Evolutionary conservation across 1,140 invertebrate species (phyloP).

Genomic region (Monomorium pharaonis): DNA sequence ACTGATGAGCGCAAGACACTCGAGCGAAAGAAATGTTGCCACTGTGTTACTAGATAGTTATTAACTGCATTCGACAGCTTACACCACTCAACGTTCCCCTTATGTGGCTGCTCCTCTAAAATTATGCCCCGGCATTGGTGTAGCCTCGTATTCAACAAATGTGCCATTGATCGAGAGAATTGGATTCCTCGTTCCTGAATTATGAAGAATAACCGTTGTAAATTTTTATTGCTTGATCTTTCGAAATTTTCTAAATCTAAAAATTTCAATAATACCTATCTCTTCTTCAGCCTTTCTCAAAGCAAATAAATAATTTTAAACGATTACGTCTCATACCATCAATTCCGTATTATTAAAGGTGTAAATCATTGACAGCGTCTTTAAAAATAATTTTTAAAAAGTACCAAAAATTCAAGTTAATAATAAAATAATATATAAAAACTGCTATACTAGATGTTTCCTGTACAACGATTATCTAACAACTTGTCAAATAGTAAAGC

Average conservation of each 20-base stretch:
- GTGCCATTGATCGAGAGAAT: background rate
- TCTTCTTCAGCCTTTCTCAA: background rate
- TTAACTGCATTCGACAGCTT: slow-evolving; percentile 67
- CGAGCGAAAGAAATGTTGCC: slow-evolving; percentile 59
- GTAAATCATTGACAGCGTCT: too few relatives aligned
- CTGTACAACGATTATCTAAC: background rate
- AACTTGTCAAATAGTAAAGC: background rate
- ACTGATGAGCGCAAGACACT: slow-evolving; percentile 21
- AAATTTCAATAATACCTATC: background rate
- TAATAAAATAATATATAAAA: too few relatives aligned
- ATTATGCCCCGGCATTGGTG: slow-evolving; percentile 56
- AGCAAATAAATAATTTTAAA: background rate
- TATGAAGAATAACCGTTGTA: background rate
- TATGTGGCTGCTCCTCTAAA: slow-evolving; percentile 54
- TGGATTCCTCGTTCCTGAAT: background rate
- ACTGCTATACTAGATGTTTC: background rate
- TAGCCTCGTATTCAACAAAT: slow-evolving; percentile 6
- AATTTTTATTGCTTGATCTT: background rate
- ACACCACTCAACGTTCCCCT: slow-evolving; percentile 59
- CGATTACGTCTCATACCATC: background rate
- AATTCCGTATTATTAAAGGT: background rate
- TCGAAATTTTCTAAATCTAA: background rate
- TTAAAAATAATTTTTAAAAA: background rate
- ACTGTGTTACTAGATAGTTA: slow-evolving; percentile 67
- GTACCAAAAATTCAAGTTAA: background rate